Percentiles rank a stretch among this genome's conserved stretches.
Conservation (phyloP, 2,113 vertebrate species). For the Tringa solitaria region DNA sequence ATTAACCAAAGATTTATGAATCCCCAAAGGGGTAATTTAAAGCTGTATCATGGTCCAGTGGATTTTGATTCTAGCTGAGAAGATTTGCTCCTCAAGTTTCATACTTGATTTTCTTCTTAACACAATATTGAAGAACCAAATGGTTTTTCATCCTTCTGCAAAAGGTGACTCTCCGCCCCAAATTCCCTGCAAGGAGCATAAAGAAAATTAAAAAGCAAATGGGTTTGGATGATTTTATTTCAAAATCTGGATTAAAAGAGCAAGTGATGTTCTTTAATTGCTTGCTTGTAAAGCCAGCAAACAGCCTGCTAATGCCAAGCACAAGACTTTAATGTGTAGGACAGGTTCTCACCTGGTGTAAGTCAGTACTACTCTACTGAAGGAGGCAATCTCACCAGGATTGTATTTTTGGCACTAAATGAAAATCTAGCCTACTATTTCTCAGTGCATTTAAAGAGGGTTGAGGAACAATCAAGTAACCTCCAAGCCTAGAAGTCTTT, state of each 20-base stretch:
- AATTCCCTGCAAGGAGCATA: background rate
- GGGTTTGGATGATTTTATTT: background rate
- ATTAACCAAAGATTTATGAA: conserved; percentile 24
- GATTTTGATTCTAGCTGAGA: background rate
- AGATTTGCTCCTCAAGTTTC: background rate
- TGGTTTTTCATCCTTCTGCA: background rate
- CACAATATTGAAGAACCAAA: background rate
- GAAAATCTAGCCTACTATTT: background rate
- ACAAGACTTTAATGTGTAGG: background rate
- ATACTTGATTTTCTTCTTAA: background rate
- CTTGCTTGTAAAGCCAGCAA: background rate
- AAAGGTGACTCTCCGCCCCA: background rate
- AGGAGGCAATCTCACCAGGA: background rate
- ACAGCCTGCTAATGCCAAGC: background rate
- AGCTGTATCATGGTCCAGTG: background rate
- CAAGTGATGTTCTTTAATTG: accelerated
- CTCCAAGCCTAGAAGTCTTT: background rate
- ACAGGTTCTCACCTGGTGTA: background rate
- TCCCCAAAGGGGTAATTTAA: background rate
- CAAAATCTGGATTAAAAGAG: background rate
- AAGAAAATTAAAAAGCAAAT: background rate
- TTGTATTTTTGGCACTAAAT: background rate
- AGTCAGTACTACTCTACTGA: background rate
- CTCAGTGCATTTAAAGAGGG: background rate
- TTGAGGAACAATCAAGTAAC: background rate